Conservation (phyloP, 2,113 vertebrate genomes). For the Petrocephalus zakoni region DNA sequence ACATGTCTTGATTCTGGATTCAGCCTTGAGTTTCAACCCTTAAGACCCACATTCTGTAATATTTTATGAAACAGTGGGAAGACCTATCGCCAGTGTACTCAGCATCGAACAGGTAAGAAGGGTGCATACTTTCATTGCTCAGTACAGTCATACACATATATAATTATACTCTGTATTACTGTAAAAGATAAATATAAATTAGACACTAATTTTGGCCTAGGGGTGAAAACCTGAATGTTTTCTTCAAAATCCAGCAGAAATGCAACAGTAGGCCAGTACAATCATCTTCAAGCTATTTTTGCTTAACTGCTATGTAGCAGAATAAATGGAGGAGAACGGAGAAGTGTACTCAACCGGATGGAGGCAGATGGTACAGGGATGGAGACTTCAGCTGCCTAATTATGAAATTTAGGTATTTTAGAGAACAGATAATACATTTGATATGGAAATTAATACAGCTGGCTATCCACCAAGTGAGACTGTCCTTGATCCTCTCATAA, state of each 20-base stretch:
- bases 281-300: neutral
- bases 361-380: neutral
- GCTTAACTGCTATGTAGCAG: neutral
- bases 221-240: neutral
- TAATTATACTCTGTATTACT: neutral
- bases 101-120: neutral
- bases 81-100: neutral
- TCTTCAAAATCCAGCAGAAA: neutral
- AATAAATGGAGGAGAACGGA: neutral
- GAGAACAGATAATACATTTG: slow-evolving; percentile 8
- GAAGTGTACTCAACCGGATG: neutral
- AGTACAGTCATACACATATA: neutral
- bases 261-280: neutral
- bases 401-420: slow-evolving; percentile 6
- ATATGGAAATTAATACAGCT: neutral
- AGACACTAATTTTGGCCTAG: neutral
- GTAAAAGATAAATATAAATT: neutral
- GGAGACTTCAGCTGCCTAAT: neutral
- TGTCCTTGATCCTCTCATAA: neutral
- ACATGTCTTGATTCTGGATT: neutral
- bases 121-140: neutral
- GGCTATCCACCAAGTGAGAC: neutral
- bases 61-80: neutral
- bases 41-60: neutral
- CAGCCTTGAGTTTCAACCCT: neutral